Base-by-base conservation (phyloP, 2,113 vertebrate genomes). In the Castor canadensis region DNA sequence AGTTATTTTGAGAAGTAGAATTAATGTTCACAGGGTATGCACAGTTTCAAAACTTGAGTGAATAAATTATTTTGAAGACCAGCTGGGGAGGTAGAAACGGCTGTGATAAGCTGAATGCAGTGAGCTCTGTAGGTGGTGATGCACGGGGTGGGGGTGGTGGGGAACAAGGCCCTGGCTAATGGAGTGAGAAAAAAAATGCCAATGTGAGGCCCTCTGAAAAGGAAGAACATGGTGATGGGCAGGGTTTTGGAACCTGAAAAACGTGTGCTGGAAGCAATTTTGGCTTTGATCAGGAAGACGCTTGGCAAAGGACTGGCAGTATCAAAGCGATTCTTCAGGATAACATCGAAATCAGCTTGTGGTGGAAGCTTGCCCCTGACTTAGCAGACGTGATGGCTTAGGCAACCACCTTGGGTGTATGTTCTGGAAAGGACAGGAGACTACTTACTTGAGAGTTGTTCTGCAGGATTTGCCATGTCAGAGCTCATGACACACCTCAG, bases 41-140 rank as follows among this genome's bases (percentile, higher is more conserved):
- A 7, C 3, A 32, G 62, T 79, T 73, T 58, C 69, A 56, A 45
- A 52, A 45, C 49, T 87, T 16, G 12, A n/a, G 26, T 69, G 60
- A 45, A 32, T 64, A 45, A 83, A 40, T 77, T 82, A 38, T 40
- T 40, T 11, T 13, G 40, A 20, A 76, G 60, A 82, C n/a, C n/a
- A 49, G 77, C 24, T 11, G 43, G 19, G 19, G 0, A 3, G 20
- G 58, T 28, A 9, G 35, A 19, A 15, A 22, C 13, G 45, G 54
- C 5, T 26, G 2, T 0, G 6, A 16, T 47, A 47, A 43, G 32
- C 20, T 38, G 6, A 3, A 26, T 0, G 20, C 1, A 11, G 4
- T 20, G 87, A 88, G 28, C 54, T n/a, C 30, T 4, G 2, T 10
- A 76, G n/a, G 38, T 7, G 9, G 0, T 28, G 66, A 16, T 62